phyloP scores from a whole-genome alignment of 2,113 vertebrate species.

The Noctilio leporinus region DNA sequence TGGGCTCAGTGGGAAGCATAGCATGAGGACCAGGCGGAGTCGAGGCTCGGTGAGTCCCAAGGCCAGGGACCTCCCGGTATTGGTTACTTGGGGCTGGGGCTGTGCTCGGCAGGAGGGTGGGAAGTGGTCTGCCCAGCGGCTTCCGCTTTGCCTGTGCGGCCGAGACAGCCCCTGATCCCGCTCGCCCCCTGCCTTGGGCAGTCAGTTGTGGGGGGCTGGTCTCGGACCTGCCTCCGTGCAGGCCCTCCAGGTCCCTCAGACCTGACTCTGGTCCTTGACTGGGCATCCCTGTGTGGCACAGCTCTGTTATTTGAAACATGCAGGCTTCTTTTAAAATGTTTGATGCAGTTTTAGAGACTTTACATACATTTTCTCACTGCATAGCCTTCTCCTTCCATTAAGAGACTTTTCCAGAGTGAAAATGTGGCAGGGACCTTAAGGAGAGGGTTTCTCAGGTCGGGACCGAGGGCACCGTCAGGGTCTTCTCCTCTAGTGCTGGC shows the following conservation, averaged over 20 bases:
- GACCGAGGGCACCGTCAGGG: neutral
- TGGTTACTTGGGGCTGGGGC: neutral
- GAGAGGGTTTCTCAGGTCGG: neutral
- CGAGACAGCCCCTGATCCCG: neutral
- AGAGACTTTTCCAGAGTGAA: neutral
- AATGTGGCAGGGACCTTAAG: neutral
- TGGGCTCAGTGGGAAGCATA: slow-evolving; percentile 98
- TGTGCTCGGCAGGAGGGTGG: neutral
- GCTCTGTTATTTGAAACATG: neutral
- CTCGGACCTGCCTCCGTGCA: neutral
- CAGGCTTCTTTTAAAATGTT: neutral
- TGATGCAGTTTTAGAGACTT: neutral
- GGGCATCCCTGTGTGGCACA: neutral
- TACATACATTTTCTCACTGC: neutral
- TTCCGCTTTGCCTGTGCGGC: neutral
- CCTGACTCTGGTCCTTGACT: neutral
- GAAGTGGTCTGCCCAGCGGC: too few relatives aligned
- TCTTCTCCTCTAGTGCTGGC: too few relatives aligned
- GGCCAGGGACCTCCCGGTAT: too few relatives aligned
- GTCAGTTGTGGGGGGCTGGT: neutral
- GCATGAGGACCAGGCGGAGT: slow-evolving; percentile 99
- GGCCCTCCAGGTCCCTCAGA: neutral
- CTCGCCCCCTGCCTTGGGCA: neutral
- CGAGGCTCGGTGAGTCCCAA: slow-evolving; percentile 88
- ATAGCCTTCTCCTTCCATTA: neutral